Evolutionary conservation across 2,113 vertebrate genomes (phyloP), one percentile per base, ranked within the genome.

Genomic region (Sebastes fasciatus): DNA sequence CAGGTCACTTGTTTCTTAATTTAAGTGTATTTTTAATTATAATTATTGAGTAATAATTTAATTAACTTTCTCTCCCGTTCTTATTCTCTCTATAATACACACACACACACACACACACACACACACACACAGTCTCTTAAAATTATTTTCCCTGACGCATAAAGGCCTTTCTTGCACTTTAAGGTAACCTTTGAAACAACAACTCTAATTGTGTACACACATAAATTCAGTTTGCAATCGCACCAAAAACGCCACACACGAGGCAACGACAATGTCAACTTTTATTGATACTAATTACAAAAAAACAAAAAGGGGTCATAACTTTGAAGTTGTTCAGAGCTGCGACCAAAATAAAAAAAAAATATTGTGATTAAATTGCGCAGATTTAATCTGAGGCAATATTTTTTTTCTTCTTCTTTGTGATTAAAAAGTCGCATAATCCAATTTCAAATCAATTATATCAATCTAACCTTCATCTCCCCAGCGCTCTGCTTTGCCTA

Each of bases 361-460:
- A 4, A 3, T 34, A 34, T 34, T 72, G 16, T 71, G 78, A 89
- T 84, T 68, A 83, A 78, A 82, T 75, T 65, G 23, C 58, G 58
- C 54, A 80, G 84, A 92, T 90, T 80, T 69, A 82, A 92, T 82
- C 77, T 58, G 74, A 46, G 19, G 42, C 55, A 62, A 21, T 3
- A 42, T 60, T 23, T 58, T 43, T 46, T 52, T 48, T 79, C 9
- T 43, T 11, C 62, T 75, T 11, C 62, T 75, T 46, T 61, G 74
- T 46, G 54, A 94, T 93, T 88, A 92, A 92, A 90, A 93, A 87
- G 85, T 92, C 77, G 2, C 80, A 58, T 89, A 92, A 93, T 94
- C 93, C 89, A 93, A 94, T 90, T 93, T 91, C 55, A 84, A 91
- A 93, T 90, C 89, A 93, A 88, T 91, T 89, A 90, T 90, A 93